Percentiles rank a stretch among this genome's conserved stretches.
Conservation (phyloP, 2,113 vertebrate genomes). For the Myrmecobius fasciatus region DNA sequence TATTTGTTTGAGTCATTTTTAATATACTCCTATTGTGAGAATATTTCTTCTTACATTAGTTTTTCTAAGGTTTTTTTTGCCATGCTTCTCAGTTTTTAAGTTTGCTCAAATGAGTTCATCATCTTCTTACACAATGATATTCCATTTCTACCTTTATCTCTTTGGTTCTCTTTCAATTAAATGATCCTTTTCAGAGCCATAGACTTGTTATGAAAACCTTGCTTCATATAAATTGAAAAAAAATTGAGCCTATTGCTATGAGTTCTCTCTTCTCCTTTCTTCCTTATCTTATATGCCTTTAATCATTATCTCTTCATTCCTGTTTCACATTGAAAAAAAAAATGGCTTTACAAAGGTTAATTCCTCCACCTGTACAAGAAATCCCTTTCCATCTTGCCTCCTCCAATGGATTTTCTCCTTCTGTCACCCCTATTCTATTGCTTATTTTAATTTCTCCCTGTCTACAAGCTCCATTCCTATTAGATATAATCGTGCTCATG, state of each 20-base stretch:
- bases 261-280: background rate
- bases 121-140: background rate
- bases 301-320: background rate
- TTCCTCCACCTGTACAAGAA: background rate
- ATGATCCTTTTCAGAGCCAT: background rate
- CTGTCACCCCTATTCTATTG: background rate
- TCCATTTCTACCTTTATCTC: background rate
- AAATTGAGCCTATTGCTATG: background rate
- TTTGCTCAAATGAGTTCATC: background rate
- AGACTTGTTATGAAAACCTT: background rate
- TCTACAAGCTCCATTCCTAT: background rate
- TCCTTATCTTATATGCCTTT: background rate
- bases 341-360: background rate
- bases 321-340: background rate
- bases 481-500: background rate
- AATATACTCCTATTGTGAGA: background rate
- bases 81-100: background rate
- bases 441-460: background rate
- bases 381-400: background rate
- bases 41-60: no score
- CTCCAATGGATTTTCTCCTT: background rate
- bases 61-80: no score
- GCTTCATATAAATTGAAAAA: background rate
- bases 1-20: background rate
- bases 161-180: background rate